Percentiles rank a stretch among this genome's conserved stretches.
These are phyloP conservation scores for Ernsta delagoae DNA, from an alignment of 2,888 invertebrate species.

Conservation along the genomic window DNA sequence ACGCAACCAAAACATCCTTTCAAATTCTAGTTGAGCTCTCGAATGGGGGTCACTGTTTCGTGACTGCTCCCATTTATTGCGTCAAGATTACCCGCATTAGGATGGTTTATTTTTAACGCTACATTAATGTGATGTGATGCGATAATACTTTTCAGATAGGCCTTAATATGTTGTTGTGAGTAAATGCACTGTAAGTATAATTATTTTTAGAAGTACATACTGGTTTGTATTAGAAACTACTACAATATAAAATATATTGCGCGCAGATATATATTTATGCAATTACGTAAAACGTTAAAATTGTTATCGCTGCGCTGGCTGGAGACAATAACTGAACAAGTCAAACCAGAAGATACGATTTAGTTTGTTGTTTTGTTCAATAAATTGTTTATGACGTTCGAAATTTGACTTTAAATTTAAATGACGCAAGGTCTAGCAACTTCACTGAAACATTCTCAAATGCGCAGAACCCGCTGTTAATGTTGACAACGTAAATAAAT, in stretches of 20 bases:
- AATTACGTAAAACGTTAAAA: no score
- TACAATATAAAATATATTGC: no score
- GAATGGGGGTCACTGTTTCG: conserved; percentile 63
- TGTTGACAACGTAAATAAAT: conserved; percentile 34
- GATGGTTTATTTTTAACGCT: conserved; percentile 9
- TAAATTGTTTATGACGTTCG: neutral
- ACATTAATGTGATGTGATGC: neutral
- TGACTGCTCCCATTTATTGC: conserved; percentile 46
- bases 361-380: no score
- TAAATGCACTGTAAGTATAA: no score
- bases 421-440: conserved; percentile 16
- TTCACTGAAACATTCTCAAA: conserved; percentile 10
- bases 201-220: no score
- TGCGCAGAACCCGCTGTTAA: conserved; percentile 12
- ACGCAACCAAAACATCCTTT: conserved; percentile 74
- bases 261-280: no score
- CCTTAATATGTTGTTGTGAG: no score
- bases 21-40: conserved; percentile 63
- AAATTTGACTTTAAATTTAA: conserved; percentile 13
- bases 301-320: neutral
- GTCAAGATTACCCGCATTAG: conserved; percentile 19
- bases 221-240: no score
- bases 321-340: neutral
- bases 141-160: no score
- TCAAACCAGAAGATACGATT: no score